These are phyloP conservation scores for Nematolebias whitei DNA, from an alignment of 2,113 vertebrate genomes.

Conservation along the genomic window DNA sequence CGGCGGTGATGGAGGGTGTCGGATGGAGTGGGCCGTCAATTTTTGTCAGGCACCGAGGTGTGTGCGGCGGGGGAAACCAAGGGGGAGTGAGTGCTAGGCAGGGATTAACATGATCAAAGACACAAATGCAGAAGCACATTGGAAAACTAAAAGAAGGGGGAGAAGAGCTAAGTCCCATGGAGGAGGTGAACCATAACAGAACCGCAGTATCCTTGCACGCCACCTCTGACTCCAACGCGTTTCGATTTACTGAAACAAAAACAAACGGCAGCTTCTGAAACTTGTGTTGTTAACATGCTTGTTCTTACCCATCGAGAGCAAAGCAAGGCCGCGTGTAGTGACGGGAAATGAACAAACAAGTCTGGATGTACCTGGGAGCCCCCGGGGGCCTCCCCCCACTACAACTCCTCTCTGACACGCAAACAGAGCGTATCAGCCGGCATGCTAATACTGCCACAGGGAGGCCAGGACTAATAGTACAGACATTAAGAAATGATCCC, in stretches of 20 bases:
- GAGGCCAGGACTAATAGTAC: constrained; percentile 77
- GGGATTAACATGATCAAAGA: constrained; percentile 80
- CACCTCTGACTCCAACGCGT: constrained; percentile 55
- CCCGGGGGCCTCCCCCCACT: no score
- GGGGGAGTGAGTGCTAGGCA: constrained; percentile 53
- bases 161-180: constrained; percentile 58
- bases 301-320: constrained; percentile 18
- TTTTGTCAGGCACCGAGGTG: constrained; percentile 70
- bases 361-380: constrained; percentile 68
- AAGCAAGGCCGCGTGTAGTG: constrained; percentile 39
- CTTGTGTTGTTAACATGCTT: constrained; percentile 24
- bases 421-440: constrained; percentile 66
- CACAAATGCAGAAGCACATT: constrained; percentile 70
- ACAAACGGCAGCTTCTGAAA: constrained; percentile 32
- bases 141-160: constrained; percentile 68
- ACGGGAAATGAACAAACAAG: constrained; percentile 72
- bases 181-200: constrained; percentile 66
- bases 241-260: constrained; percentile 59
- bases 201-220: constrained; percentile 40
- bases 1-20: constrained; percentile 26
- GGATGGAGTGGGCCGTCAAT: constrained; percentile 71
- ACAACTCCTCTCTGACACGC: constrained; percentile 50
- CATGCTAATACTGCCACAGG: constrained; percentile 79
- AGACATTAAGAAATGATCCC: constrained; percentile 80
- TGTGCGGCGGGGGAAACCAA: constrained; percentile 58